phyloP scores from a whole-genome alignment of 2,888 invertebrate genomes.

The Lithophane socia region DNA sequence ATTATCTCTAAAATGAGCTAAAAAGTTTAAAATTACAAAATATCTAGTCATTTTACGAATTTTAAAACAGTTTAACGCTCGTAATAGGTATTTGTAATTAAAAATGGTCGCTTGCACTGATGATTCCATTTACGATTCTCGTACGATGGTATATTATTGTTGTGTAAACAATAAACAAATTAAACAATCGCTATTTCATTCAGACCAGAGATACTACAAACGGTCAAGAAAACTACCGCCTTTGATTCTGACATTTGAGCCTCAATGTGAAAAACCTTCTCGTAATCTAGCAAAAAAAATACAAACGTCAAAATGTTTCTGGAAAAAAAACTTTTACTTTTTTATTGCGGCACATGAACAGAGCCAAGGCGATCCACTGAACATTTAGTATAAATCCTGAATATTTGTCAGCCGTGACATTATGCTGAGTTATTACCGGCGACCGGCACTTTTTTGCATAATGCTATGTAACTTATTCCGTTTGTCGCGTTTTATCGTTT shows the following conservation, averaged over 20 bases:
- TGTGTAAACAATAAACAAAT: background rate
- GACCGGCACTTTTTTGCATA: constrained; percentile 48
- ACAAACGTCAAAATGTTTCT: background rate
- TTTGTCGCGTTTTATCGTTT: constrained; percentile 33
- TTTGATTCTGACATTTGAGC: background rate
- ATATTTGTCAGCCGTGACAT: constrained; percentile 51
- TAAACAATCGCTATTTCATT: background rate
- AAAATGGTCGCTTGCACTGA: background rate
- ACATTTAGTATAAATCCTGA: constrained; percentile 19
- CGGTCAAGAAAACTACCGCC: background rate
- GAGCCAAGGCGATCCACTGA: constrained; percentile 51
- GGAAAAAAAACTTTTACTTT: constrained; percentile 45
- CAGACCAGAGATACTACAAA: background rate
- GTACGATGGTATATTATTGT: background rate
- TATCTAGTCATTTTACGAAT: background rate
- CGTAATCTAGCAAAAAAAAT: background rate
- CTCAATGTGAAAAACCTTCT: background rate
- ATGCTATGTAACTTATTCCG: constrained; percentile 23
- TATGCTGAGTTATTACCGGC: constrained; percentile 30
- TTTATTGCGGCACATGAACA: constrained; percentile 31
- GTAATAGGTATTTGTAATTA: background rate
- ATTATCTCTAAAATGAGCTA: background rate
- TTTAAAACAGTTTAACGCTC: background rate
- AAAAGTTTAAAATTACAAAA: background rate
- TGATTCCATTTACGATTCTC: background rate